These are phyloP conservation scores for Leucophenga maculata DNA, from an alignment of 2,888 invertebrate species.

Conservation along the genomic window DNA sequence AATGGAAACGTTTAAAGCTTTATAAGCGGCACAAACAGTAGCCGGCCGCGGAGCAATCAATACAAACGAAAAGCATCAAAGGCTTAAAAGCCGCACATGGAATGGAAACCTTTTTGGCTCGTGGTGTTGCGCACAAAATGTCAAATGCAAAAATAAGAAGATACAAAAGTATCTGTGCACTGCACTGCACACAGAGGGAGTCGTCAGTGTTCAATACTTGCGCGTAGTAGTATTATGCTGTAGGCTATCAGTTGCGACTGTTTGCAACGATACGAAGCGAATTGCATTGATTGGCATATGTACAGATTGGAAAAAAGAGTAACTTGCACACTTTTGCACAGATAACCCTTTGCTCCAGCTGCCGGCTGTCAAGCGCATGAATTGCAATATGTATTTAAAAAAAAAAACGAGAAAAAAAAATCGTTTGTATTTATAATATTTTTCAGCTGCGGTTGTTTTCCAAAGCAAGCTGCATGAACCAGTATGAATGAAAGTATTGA, in stretches of 20 bases:
- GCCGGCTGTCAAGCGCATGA: no score
- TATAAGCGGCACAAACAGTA: not conserved
- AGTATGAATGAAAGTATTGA: constrained; percentile 3
- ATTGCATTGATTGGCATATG: constrained; percentile 11
- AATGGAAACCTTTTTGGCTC: not conserved
- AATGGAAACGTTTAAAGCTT: no score
- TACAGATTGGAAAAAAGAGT: not conserved
- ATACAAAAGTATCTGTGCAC: no score
- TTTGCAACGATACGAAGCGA: no score
- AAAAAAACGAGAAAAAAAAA: no score
- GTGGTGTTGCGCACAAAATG: not conserved
- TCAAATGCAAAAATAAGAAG: no score
- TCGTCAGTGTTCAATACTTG: no score
- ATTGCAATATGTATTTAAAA: no score
- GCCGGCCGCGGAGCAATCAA: not conserved
- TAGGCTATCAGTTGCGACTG: no score
- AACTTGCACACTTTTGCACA: not conserved
- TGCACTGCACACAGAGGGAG: no score
- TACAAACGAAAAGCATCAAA: not conserved
- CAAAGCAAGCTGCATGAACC: no score
- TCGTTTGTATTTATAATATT: not conserved
- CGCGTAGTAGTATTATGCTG: no score
- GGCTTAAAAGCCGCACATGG: not conserved
- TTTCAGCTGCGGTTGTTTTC: not conserved
- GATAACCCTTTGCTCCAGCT: constrained; percentile 6